phyloP scores from a whole-genome alignment of 2,113 vertebrate genomes.

The Pampusana beccarii region DNA sequence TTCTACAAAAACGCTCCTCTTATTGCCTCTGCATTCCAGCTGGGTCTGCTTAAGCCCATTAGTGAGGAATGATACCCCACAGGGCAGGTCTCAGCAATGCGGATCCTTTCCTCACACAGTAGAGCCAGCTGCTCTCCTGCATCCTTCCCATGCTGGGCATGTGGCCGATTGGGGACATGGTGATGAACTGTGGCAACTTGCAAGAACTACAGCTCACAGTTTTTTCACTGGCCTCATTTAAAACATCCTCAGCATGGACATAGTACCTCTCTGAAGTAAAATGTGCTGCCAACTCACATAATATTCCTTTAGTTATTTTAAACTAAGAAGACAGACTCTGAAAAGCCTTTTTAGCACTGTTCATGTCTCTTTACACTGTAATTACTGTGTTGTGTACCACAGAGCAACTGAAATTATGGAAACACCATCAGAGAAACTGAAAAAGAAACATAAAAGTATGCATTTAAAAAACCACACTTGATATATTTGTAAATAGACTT shows the following conservation, averaged over 20 bases:
- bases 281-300: neutral
- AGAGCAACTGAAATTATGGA: slow-evolving; percentile 53
- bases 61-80: neutral
- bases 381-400: slow-evolving; percentile 16
- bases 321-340: neutral
- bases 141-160: accelerated
- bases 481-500: slow-evolving; percentile 55
- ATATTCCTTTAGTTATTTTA: neutral
- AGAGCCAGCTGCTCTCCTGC: neutral
- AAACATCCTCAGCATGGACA: neutral
- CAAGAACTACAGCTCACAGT: neutral
- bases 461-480: neutral
- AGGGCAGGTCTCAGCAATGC: neutral
- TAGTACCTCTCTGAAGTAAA: neutral
- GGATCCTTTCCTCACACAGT: neutral
- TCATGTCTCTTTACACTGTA: slow-evolving; percentile 17
- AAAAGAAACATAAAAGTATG: slow-evolving; percentile 13
- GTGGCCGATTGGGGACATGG: accelerated
- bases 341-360: slow-evolving; percentile 11
- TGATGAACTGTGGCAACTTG: neutral
- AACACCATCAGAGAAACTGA: neutral
- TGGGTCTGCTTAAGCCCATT: neutral
- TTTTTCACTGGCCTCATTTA: neutral
- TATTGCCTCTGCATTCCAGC: neutral
- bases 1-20: neutral